Conservation (phyloP, 2,888 invertebrate species). For the Parnassius orleans region DNA sequence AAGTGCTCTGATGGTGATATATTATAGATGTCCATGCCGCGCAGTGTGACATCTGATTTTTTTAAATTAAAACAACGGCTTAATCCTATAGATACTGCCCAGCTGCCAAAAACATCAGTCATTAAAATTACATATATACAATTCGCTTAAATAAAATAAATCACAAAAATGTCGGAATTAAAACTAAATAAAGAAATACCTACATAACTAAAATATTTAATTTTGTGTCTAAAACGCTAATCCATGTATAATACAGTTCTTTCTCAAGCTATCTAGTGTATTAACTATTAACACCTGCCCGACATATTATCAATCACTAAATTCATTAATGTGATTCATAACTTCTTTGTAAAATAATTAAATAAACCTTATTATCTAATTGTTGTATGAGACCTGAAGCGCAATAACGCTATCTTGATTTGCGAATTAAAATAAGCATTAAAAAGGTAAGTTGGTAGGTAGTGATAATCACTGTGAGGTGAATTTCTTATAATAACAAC, state of each 20-base stretch:
- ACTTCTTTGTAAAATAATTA: too few relatives aligned
- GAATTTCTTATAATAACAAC: too few relatives aligned
- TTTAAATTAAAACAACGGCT: not conserved
- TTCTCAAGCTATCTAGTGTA: not conserved
- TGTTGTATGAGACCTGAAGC: too few relatives aligned
- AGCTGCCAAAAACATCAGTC: slow-evolving; percentile 13
- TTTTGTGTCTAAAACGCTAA: not conserved
- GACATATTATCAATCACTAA: too few relatives aligned
- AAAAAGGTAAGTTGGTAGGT: too few relatives aligned
- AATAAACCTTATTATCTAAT: too few relatives aligned
- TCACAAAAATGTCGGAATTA: slow-evolving; percentile 11
- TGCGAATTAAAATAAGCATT: too few relatives aligned
- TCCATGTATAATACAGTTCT: not conserved
- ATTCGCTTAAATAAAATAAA: slow-evolving; percentile 8
- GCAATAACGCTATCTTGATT: too few relatives aligned
- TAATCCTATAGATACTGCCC: not conserved
- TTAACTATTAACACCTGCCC: too few relatives aligned
- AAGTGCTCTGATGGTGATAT: too few relatives aligned
- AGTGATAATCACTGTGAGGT: too few relatives aligned
- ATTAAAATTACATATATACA: slow-evolving; percentile 10
- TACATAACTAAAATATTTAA: not conserved
- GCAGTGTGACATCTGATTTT: not conserved
- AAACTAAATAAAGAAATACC: slow-evolving; percentile 3
- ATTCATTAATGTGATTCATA: too few relatives aligned
- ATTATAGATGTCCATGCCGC: not conserved